A percentile compares a stretch with the other conserved stretches of the same genome.
phyloP scores from a whole-genome alignment of 2,888 invertebrate species.

The Luperina testacea region DNA sequence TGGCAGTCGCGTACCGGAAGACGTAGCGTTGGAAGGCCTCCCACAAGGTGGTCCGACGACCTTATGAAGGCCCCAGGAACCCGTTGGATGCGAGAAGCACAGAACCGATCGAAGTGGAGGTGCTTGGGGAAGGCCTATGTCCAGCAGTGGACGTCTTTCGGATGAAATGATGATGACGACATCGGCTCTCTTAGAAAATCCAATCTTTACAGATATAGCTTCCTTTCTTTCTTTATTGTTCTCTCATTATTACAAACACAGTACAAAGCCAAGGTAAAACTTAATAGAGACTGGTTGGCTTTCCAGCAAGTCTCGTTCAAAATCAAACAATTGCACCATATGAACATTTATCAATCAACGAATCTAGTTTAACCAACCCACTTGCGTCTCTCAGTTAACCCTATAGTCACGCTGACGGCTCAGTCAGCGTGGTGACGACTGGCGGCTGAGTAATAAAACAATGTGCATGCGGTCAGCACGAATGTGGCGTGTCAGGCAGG shows the following conservation, averaged over 20 bases:
- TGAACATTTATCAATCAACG: constrained; percentile 9
- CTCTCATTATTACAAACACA: too few relatives aligned
- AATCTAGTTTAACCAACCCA: constrained; percentile 10
- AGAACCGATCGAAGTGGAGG: too few relatives aligned
- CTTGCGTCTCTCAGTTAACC: constrained; percentile 32
- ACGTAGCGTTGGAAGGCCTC: too few relatives aligned
- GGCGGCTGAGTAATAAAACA: constrained; percentile 49
- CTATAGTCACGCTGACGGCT: constrained; percentile 41
- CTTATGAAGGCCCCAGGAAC: too few relatives aligned
- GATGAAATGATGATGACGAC: too few relatives aligned
- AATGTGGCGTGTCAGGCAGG: constrained; percentile 19
- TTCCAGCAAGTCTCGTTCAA: neutral
- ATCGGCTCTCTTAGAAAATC: neutral
- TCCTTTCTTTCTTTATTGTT: too few relatives aligned
- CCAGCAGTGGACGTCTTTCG: too few relatives aligned
- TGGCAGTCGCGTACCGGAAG: too few relatives aligned
- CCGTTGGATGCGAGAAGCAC: too few relatives aligned
- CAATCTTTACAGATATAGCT: neutral
- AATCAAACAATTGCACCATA: constrained; percentile 9
- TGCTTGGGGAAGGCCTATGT: too few relatives aligned
- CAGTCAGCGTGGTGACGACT: constrained; percentile 26
- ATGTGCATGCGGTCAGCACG: constrained; percentile 48
- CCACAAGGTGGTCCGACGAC: too few relatives aligned
- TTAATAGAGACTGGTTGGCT: neutral
- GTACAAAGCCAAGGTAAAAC: too few relatives aligned